Base-by-base conservation (phyloP, 2,888 invertebrate species). In the Flabesymbios commensalis region DNA sequence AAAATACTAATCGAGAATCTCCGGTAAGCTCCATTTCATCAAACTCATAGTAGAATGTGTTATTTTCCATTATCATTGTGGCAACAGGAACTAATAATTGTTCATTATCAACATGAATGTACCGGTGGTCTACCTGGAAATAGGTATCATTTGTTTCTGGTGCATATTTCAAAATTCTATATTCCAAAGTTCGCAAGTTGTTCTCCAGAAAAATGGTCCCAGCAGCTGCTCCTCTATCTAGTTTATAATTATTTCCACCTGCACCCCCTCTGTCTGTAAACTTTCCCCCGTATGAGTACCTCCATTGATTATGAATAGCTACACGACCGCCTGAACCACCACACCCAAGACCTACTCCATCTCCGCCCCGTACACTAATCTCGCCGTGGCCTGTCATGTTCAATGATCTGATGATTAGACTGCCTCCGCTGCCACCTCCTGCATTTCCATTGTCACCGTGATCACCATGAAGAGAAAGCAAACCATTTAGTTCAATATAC, bases 351-450 rank as follows among this genome's bases (percentile, higher is more conserved):
- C 69, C 70, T 1, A 28, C 24, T 3, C 67, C 75, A 47, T 51
- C 42, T n/a, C 75, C 75, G 24, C 75, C 74, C 1, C 48, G 65
- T 7, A 72, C 71, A 39, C 69, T 72, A 45, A 75, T 69, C 49
- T 73, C 71, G 28, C 75, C 75, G 56, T 75, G 75, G 10, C 75
- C 75, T 0, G 74, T 74, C 14, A 75, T 71, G 60, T 75, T 75
- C 45, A 72, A 69, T 28, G 75, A 69, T 29, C 70, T 61, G 36
- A 75, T 69, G 26, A 69, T 61, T 26, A 75, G 28, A 47, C 72
- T 72, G 3, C 75, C 75, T 28, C 75, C 75, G 62, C 72, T 72
- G 3, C 75, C 75, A 22, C 75, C 75, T 19, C 71, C 75, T 31
- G 73, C 68, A 64, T 74, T 64, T 3, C 24, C 17, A 31, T 73